phyloP scores from a whole-genome alignment of 2,113 vertebrate genomes.

The Callospermophilus lateralis region DNA sequence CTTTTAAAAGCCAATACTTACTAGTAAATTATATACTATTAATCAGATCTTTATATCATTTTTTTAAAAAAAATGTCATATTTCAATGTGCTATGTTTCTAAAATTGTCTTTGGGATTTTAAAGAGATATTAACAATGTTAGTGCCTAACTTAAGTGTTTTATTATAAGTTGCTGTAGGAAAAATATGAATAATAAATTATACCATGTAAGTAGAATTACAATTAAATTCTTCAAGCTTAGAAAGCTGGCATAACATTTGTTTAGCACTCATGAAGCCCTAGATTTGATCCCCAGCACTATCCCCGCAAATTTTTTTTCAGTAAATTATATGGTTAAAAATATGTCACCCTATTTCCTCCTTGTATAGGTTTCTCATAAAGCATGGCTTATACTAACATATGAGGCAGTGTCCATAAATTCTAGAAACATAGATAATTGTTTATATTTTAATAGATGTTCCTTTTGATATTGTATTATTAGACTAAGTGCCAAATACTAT shows the following conservation, averaged over 20 bases:
- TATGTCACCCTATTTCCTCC: neutral
- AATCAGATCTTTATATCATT: neutral
- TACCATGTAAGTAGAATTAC: constrained; percentile 12
- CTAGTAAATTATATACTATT: neutral
- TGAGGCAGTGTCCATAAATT: neutral
- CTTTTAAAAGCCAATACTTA: neutral
- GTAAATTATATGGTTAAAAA: neutral
- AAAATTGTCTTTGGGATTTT: neutral
- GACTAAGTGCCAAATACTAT: neutral
- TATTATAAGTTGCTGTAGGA: neutral
- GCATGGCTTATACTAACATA: neutral
- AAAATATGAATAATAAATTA: neutral
- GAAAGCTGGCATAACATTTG: neutral
- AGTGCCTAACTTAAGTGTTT: neutral
- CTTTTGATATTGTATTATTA: neutral
- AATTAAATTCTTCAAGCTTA: constrained; percentile 42
- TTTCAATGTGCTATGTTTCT: neutral
- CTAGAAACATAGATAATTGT: neutral
- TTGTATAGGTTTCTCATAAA: constrained; percentile 1
- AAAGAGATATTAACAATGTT: neutral
- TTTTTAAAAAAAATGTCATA: neutral
- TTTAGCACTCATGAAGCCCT: neutral
- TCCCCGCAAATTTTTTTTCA: neutral
- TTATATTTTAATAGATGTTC: neutral
- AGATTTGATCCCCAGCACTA: neutral